Percentiles rank a stretch among this genome's conserved stretches.
These are phyloP conservation scores for Drosophila colorata DNA, from an alignment of 2,888 invertebrate genomes.

Conservation along the genomic window DNA sequence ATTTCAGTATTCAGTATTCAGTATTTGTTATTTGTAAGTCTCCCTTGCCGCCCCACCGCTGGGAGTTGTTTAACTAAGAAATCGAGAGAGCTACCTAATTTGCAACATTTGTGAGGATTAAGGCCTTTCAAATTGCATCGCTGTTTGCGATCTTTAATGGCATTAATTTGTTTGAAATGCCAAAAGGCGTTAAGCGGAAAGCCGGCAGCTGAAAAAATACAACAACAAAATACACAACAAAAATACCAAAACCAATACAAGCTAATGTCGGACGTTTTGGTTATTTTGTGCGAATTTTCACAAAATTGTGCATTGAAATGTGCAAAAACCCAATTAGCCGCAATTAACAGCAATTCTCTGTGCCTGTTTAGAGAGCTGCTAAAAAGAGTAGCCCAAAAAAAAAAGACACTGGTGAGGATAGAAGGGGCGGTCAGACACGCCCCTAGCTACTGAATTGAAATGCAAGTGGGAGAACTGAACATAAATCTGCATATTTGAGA, in stretches of 20 bases:
- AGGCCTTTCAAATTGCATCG: constrained; percentile 58
- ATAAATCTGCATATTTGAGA: not conserved
- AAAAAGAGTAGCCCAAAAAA: constrained; percentile 31
- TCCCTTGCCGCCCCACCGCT: not conserved
- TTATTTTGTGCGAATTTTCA: constrained; percentile 76
- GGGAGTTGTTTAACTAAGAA: constrained; percentile 36
- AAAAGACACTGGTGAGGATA: not conserved
- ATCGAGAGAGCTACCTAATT: constrained; percentile 66
- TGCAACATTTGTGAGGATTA: constrained; percentile 64
- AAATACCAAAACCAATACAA: constrained; percentile 1
- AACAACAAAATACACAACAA: not conserved
- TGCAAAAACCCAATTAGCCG: constrained; percentile 71
- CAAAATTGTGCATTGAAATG: constrained; percentile 71
- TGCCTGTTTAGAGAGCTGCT: constrained; percentile 37
- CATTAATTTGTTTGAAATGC: constrained; percentile 62
- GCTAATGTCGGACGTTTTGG: constrained; percentile 45
- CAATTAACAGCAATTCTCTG: constrained; percentile 68
- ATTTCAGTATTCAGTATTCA: constrained; percentile 2
- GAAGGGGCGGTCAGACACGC: not conserved
- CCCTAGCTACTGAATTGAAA: not conserved
- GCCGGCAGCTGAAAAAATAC: constrained; percentile 28
- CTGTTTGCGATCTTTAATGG: constrained; percentile 46
- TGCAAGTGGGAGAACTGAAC: not conserved
- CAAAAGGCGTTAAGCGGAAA: constrained; percentile 55
- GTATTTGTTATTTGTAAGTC: constrained; percentile 17